Evolutionary conservation across 2,888 invertebrate genomes (phyloP), one percentile per base, ranked within the genome.

Genomic region (Hyposoter dolosus): DNA sequence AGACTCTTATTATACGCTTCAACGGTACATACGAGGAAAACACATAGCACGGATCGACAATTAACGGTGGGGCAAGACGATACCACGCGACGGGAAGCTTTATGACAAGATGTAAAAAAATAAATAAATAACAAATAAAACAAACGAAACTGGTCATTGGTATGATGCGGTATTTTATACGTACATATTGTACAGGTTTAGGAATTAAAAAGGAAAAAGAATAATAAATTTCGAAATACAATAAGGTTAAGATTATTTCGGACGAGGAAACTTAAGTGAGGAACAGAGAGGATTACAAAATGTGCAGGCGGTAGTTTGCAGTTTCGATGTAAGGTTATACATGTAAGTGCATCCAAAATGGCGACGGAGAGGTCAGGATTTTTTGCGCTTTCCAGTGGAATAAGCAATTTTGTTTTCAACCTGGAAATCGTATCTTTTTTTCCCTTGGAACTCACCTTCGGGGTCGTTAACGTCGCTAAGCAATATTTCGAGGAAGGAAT

Each of bases 1-100:
- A 81, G 83, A 45, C 76, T 83, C 80, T 80, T 71, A 81, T 83
- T 83, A 71, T 81, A 85, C 75, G 72, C 5, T 40, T 40, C 53
- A 74, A 60, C 43, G 45, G 56, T 72, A 68, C 60, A 32, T 74
- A 77, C 76, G 72, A 77, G 68, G 56, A 72, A 71, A 78, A 66
- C 78, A 71, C 68, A 80, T 72, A 47, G 72, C 50, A 76, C 28
- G 69, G 50, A 78, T 35, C 47, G 50, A 53, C 71, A 47, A n/a
- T n/a, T n/a, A 28, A 19, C 53, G 65, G 68, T 68, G 75, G 56
- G 81, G 43, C 75, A 75, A 75, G 66, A 82, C 45, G 63, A 47
- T 32, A 32, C 47, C 47, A 32, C 35, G 32, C 32, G 28, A 60
- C 23, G 35, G 23, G 63, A 47, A 23, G 35, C 17, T 40, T 40